Conservation (phyloP, 2,888 invertebrate species). For the Plagodis dolabraria region DNA sequence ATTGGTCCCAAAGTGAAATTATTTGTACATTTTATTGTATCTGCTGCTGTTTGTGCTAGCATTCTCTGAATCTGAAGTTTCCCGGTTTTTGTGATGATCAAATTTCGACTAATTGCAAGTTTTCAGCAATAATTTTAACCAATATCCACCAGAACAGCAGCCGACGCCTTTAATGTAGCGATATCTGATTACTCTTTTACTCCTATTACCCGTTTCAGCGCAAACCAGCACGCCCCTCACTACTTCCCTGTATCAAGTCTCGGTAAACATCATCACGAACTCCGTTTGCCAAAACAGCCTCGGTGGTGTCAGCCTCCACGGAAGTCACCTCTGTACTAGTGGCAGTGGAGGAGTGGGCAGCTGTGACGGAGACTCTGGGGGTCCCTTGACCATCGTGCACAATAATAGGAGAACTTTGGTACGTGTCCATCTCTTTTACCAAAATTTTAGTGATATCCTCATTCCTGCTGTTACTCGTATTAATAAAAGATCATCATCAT, state of each 20-base stretch:
- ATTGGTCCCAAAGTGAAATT: background rate
- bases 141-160: too few relatives aligned
- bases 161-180: too few relatives aligned
- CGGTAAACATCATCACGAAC: slow-evolving; percentile 54
- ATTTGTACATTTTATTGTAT: background rate
- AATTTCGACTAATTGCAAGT: too few relatives aligned
- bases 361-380: slow-evolving; percentile 57
- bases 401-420: slow-evolving; percentile 35
- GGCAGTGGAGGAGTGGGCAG: slow-evolving; percentile 48
- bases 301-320: slow-evolving; percentile 37
- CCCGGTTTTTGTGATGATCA: too few relatives aligned
- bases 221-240: slow-evolving; percentile 55
- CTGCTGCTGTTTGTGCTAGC: background rate
- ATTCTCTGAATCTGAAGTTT: too few relatives aligned
- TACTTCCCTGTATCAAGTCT: slow-evolving; percentile 51
- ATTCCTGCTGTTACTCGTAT: too few relatives aligned
- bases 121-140: too few relatives aligned
- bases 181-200: too few relatives aligned
- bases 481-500: too few relatives aligned
- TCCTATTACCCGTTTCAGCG: slow-evolving; percentile 43
- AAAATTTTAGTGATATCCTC: too few relatives aligned
- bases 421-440: background rate
- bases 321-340: slow-evolving; percentile 52
- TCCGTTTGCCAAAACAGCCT: slow-evolving; percentile 44
- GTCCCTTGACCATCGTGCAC: slow-evolving; percentile 42